phyloP scores from a whole-genome alignment of 2,888 invertebrate species.

The Drosophila silvestris region DNA sequence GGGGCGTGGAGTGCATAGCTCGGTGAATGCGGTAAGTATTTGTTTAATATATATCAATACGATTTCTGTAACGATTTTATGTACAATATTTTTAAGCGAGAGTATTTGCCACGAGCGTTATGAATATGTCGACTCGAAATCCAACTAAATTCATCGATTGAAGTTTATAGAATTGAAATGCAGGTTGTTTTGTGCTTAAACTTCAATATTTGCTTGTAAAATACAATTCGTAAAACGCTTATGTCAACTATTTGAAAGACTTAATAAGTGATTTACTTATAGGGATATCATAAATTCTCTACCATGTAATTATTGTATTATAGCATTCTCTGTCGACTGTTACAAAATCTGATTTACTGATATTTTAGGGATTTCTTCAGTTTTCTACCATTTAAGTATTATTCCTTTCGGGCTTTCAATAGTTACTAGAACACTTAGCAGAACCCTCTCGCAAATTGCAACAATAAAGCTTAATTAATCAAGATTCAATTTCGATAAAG shows the following conservation, averaged over 20 bases:
- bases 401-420: not conserved
- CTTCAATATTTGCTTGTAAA: not conserved
- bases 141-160: not conserved
- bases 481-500: not conserved
- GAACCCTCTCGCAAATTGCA: not conserved
- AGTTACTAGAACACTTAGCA: not conserved
- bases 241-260: not conserved
- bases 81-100: not conserved
- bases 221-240: too few relatives aligned
- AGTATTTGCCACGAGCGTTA: not conserved
- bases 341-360: not conserved
- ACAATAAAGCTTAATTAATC: not conserved
- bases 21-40: conserved; percentile 86
- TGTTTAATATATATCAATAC: not conserved
- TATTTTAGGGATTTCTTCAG: not conserved
- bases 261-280: not conserved
- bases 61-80: not conserved
- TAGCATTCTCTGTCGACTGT: not conserved
- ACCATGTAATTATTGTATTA: not conserved
- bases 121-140: not conserved
- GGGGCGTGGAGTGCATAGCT: conserved; percentile 84
- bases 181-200: not conserved
- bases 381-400: not conserved
- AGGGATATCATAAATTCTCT: not conserved
- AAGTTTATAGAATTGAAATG: not conserved